These are phyloP conservation scores for Pentamera pediparva DNA, from an alignment of 53 echinoderm and acorn worm genomes.

Conservation along the genomic window DNA sequence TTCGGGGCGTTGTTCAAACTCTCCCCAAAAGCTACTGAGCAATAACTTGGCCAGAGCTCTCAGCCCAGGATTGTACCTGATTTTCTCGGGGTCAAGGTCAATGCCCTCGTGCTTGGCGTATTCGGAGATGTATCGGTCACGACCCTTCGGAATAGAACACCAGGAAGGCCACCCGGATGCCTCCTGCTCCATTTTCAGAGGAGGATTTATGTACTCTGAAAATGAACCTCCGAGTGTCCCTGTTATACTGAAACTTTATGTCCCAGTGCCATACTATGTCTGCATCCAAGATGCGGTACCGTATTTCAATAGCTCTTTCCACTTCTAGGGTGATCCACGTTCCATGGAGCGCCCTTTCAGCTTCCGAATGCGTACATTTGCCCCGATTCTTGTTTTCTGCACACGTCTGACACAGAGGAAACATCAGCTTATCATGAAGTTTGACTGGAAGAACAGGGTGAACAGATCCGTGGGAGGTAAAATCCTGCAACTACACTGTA, in stretches of 20 bases:
- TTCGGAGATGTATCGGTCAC: conserved; percentile 20
- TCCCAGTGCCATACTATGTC: conserved; percentile 69
- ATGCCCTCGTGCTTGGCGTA: conserved; percentile 49
- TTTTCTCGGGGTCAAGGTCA: conserved; percentile 37
- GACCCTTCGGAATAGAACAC: conserved; percentile 44
- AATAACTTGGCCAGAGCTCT: conserved; percentile 52
- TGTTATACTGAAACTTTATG: not conserved
- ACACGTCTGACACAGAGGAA: conserved; percentile 55
- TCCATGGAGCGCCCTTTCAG: conserved; percentile 24
- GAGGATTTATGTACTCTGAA: conserved; percentile 50
- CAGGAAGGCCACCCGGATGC: conserved; percentile 56
- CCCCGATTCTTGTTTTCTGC: conserved; percentile 28
- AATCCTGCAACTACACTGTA: conserved; percentile 44
- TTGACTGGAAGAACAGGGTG: conserved; percentile 57
- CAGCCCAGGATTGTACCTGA: conserved; percentile 56
- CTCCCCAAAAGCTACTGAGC: conserved; percentile 65
- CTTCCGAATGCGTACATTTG: conserved; percentile 21
- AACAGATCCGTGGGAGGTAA: conserved; percentile 28
- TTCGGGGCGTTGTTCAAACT: conserved; percentile 18
- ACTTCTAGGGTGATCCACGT: conserved; percentile 62
- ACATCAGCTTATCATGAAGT: conserved; percentile 41
- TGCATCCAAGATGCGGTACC: conserved; percentile 34
- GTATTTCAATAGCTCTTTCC: conserved; percentile 41
- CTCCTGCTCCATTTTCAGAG: conserved; percentile 55
- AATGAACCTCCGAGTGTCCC: conserved; percentile 30